Conservation (phyloP, 2,888 invertebrate genomes). For the Troglohyphantes excavatus region DNA sequence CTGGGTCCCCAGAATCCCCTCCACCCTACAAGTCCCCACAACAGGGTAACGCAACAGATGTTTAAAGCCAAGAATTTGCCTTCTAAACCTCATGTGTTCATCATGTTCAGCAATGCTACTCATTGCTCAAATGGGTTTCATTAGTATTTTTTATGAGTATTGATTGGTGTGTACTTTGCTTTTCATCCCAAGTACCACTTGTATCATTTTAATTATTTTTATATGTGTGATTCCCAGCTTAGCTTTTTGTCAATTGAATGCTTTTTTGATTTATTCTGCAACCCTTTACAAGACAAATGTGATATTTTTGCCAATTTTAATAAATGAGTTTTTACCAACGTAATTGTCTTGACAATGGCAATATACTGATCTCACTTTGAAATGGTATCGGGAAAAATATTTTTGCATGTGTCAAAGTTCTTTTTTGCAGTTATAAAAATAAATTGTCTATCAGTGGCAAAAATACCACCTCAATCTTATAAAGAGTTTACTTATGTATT, state of each 20-base stretch:
- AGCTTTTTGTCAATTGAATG: background rate
- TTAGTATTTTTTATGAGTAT: background rate
- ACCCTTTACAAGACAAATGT: too few relatives aligned
- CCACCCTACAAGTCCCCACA: slow-evolving; percentile 8
- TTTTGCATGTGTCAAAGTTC: too few relatives aligned
- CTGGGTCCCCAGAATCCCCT: slow-evolving; percentile 44
- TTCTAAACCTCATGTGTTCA: slow-evolving; percentile 58
- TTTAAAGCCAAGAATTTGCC: slow-evolving; percentile 64
- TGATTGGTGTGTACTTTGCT: background rate
- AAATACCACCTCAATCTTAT: too few relatives aligned
- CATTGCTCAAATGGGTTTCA: slow-evolving; percentile 53
- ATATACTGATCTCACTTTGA: too few relatives aligned
- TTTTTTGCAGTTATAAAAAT: too few relatives aligned
- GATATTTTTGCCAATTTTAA: too few relatives aligned
- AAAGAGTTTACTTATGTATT: too few relatives aligned
- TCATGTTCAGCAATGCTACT: slow-evolving; percentile 33
- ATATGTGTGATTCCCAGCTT: background rate
- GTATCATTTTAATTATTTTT: background rate
- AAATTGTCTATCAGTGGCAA: too few relatives aligned
- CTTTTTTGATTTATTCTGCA: too few relatives aligned
- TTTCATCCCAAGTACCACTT: background rate
- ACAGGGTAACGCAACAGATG: background rate
- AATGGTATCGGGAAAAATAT: too few relatives aligned
- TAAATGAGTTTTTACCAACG: too few relatives aligned
- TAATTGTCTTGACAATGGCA: too few relatives aligned